These are phyloP conservation scores for Mythimna ferrago DNA, from an alignment of 2,888 invertebrate species.

Conservation along the genomic window DNA sequence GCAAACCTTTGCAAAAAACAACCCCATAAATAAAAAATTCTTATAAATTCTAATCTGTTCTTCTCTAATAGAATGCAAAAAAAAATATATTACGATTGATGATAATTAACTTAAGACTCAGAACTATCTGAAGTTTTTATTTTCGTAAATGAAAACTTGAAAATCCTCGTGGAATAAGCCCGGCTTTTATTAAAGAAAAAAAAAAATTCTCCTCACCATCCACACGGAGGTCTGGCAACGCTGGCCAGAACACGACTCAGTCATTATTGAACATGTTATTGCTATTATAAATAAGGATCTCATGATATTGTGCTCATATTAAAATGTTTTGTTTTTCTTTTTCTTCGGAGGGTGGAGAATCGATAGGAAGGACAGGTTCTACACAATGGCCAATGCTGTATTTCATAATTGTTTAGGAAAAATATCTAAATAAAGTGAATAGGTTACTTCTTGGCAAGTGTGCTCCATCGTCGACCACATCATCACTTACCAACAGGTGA, in stretches of 20 bases:
- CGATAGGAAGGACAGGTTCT: neutral
- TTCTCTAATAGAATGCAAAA: neutral
- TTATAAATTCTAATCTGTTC: neutral
- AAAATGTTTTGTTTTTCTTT: slow-evolving; percentile 82
- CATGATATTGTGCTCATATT: slow-evolving; percentile 86
- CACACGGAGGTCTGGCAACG: slow-evolving; percentile 53
- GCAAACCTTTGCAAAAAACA: no score
- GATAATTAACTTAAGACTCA: neutral
- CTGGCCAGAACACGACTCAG: slow-evolving; percentile 77
- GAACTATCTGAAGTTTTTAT: neutral
- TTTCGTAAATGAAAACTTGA: neutral
- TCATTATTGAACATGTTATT: slow-evolving; percentile 89
- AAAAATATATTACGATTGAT: neutral
- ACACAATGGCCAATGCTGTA: neutral
- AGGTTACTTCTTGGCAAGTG: no score
- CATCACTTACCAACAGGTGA: no score
- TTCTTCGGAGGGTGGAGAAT: slow-evolving; percentile 5
- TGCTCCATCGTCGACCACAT: no score
- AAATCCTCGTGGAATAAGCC: no score
- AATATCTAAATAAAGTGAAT: no score
- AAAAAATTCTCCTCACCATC: slow-evolving; percentile 1
- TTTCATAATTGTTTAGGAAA: neutral
- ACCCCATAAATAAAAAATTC: no score
- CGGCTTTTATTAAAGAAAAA: no score
- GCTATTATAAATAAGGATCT: slow-evolving; percentile 87